These are phyloP conservation scores for Euura lappo DNA, from an alignment of 1,140 invertebrate species.

Conservation along the genomic window DNA sequence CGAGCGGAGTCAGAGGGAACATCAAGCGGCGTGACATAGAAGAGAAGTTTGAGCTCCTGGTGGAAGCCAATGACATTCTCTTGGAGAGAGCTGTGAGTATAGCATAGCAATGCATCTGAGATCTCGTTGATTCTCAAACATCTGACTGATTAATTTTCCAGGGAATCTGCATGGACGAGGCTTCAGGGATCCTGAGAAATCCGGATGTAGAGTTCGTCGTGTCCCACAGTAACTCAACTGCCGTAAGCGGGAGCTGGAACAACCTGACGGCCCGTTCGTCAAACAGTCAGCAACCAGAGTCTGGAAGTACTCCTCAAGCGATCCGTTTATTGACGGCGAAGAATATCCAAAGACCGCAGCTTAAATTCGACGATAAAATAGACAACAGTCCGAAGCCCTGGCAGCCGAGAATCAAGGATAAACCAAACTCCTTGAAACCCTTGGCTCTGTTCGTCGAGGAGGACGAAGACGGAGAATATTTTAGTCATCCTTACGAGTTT, in stretches of 20 bases:
- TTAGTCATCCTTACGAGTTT: constrained; percentile 86
- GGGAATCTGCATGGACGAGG: constrained; percentile 72
- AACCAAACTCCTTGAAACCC: constrained; percentile 88
- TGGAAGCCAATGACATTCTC: constrained; percentile 81
- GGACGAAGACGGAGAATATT: constrained; percentile 65
- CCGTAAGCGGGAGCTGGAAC: constrained; percentile 65
- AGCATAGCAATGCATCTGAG: neutral
- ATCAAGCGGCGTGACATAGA: constrained; percentile 66
- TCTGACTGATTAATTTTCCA: constrained; percentile 36
- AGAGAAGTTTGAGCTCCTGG: constrained; percentile 76
- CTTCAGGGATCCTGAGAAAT: constrained; percentile 70
- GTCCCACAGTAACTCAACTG: constrained; percentile 36
- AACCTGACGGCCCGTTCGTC: constrained; percentile 30
- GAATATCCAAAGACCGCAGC: constrained; percentile 82
- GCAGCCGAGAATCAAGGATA: constrained; percentile 82
- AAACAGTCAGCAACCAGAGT: constrained; percentile 6
- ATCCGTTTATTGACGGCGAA: constrained; percentile 74
- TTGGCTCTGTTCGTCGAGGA: constrained; percentile 74
- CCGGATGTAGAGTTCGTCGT: constrained; percentile 52
- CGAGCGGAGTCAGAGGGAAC: constrained; percentile 67
- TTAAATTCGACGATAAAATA: constrained; percentile 84
- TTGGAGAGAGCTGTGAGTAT: constrained; percentile 78
- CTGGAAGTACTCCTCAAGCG: constrained; percentile 32
- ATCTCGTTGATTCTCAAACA: too few relatives aligned
- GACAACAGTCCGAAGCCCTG: constrained; percentile 83